Conservation (phyloP, 1,140 invertebrate genomes). For the Formica exsecta region DNA sequence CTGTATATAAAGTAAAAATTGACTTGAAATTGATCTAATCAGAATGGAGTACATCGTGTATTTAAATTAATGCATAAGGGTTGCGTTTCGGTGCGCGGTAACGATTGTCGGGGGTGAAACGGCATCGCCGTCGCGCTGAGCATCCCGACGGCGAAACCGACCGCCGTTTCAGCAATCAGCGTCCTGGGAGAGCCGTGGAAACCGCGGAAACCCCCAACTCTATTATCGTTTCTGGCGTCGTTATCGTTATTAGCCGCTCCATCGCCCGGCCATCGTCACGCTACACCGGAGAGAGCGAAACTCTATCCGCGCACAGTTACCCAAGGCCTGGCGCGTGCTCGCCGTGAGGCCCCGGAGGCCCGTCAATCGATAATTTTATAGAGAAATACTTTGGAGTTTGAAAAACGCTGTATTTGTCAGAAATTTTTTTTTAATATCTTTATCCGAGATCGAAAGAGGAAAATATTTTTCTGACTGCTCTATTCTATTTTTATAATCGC, state of each 20-base stretch:
- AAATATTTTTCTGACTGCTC: no score
- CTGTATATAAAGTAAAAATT: slow-evolving; percentile 20
- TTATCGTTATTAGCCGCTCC: slow-evolving; percentile 82
- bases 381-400: no score
- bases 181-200: slow-evolving; percentile 78
- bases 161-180: slow-evolving; percentile 80
- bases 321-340: background rate
- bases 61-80: slow-evolving; percentile 41
- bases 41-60: background rate
- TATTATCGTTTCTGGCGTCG: slow-evolving; percentile 80
- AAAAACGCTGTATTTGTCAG: no score
- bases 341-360: background rate
- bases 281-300: slow-evolving; percentile 53
- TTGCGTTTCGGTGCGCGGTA: slow-evolving; percentile 6
- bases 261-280: slow-evolving; percentile 69
- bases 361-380: background rate
- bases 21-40: slow-evolving; percentile 14
- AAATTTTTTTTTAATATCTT: no score
- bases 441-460: no score
- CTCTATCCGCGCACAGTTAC: slow-evolving; percentile 3
- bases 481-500: no score
- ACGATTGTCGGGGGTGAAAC: slow-evolving; percentile 24
- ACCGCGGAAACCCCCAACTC: slow-evolving; percentile 80
- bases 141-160: slow-evolving; percentile 70
- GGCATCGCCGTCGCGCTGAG: slow-evolving; percentile 30